Percentiles rank a stretch among this genome's conserved stretches.
Evolutionary conservation across 2,113 vertebrate species (phyloP).

Genomic region (Pangasianodon hypophthalmus): DNA sequence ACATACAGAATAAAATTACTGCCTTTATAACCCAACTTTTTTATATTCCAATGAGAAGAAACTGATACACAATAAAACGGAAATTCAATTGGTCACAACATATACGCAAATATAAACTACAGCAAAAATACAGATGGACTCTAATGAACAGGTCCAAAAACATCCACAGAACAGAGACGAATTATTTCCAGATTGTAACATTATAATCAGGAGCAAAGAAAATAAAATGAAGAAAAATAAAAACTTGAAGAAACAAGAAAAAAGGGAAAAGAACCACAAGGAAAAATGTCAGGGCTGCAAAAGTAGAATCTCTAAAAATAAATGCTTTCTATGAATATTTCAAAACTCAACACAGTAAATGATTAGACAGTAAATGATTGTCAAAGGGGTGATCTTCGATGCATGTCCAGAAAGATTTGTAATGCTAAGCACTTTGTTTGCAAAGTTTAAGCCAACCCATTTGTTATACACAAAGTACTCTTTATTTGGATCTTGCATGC

Average conservation of each 20-base stretch:
- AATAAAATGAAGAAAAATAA: neutral
- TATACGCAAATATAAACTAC: neutral
- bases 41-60: neutral
- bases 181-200: neutral
- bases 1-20: neutral
- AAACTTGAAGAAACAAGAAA: neutral
- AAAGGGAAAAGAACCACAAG: neutral
- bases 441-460: neutral
- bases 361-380: neutral
- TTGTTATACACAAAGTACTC: neutral
- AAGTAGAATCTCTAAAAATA: neutral
- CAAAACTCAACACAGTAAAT: neutral
- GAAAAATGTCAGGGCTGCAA: neutral
- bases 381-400: neutral
- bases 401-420: neutral
- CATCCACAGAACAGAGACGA: neutral
- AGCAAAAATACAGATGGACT: neutral
- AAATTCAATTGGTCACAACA: neutral
- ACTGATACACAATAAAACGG: neutral
- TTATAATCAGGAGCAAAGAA: neutral
- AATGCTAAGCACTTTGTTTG: neutral
- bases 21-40: neutral
- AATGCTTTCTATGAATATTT: neutral
- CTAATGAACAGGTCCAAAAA: constrained; percentile 23
- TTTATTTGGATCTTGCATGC: neutral